phyloP scores from a whole-genome alignment of 2,113 vertebrate species.

The Verasper variegatus region DNA sequence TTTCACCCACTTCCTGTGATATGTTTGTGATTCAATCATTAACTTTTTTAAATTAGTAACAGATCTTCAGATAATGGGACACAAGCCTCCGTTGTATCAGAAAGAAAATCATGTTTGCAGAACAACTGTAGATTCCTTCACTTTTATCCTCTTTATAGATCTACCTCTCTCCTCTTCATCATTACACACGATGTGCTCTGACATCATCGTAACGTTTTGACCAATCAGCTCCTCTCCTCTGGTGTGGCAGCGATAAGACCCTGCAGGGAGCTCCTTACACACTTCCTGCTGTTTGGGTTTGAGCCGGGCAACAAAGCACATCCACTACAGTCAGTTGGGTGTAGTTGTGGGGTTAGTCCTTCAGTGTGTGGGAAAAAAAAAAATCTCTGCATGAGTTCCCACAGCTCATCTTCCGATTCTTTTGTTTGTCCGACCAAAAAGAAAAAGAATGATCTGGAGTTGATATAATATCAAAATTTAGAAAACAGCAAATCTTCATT shows the following conservation, averaged over 20 bases:
- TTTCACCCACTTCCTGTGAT: background rate
- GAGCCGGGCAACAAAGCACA: background rate
- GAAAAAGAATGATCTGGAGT: background rate
- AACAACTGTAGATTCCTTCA: too few relatives aligned
- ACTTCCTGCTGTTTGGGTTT: constrained; percentile 17
- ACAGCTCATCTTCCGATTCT: background rate
- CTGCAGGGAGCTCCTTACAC: background rate
- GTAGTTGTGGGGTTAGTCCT: background rate
- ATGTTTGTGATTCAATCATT: background rate
- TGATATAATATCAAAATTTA: background rate
- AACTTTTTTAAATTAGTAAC: too few relatives aligned
- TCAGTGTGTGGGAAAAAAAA: background rate
- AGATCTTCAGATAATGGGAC: too few relatives aligned
- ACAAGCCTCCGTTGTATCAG: too few relatives aligned
- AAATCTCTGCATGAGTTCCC: background rate
- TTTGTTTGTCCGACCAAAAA: background rate
- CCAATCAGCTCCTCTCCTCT: too few relatives aligned
- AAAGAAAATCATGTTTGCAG: too few relatives aligned
- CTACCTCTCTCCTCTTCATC: too few relatives aligned
- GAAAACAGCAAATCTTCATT: background rate
- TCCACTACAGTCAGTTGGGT: background rate
- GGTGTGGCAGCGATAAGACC: background rate
- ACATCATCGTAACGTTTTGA: too few relatives aligned
- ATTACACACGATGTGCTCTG: too few relatives aligned
- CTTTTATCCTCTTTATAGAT: too few relatives aligned